These are phyloP conservation scores for Apamea sordens DNA, from an alignment of 2,888 invertebrate genomes.

Conservation along the genomic window DNA sequence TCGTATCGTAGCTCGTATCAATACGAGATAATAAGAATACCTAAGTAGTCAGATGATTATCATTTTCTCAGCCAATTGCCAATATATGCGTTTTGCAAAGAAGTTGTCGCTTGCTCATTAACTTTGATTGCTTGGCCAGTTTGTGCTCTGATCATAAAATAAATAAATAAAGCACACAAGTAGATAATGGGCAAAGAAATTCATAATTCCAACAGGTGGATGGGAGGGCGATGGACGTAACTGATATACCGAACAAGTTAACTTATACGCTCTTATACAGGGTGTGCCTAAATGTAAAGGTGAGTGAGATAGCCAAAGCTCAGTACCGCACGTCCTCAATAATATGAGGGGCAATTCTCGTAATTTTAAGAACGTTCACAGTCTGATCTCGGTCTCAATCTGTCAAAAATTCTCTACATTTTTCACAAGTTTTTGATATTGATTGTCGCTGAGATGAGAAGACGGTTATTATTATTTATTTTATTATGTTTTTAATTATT, in stretches of 20 bases:
- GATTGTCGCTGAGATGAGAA: not conserved
- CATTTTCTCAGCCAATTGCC: conserved; percentile 22
- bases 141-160: conserved; percentile 17
- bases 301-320: not conserved
- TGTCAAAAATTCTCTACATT: not conserved
- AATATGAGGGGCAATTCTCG: not conserved
- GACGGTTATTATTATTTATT: too few species aligned
- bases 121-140: not conserved
- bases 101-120: conserved; percentile 27
- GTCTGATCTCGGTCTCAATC: not conserved
- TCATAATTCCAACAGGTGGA: conserved; percentile 54
- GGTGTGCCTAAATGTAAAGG: not conserved
- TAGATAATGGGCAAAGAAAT: conserved; percentile 39
- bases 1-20: not conserved
- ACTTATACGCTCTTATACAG: conserved; percentile 37
- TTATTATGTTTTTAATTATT: too few species aligned
- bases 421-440: not conserved
- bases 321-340: not conserved
- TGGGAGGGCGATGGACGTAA: conserved; percentile 45
- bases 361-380: not conserved
- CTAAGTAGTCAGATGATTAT: not conserved
- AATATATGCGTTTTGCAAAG: not conserved
- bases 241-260: conserved; percentile 51
- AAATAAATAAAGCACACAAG: conserved; percentile 32
- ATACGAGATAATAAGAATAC: not conserved